Evolutionary conservation across 2,113 vertebrate genomes (phyloP), one percentile per base, ranked within the genome.

Genomic region (Amphilophus citrinellus): DNA sequence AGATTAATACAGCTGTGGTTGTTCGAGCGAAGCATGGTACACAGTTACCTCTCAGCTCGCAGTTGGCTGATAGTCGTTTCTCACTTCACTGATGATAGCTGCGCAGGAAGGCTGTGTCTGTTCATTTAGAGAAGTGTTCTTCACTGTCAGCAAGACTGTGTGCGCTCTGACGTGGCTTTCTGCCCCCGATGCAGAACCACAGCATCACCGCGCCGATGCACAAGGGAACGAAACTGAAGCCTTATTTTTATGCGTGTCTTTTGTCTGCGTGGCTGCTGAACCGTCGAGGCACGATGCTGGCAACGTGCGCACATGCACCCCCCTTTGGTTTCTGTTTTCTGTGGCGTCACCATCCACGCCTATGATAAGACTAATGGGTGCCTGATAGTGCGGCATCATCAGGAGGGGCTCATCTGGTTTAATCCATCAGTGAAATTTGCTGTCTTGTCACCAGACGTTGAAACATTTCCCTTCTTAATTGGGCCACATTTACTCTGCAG

Each of bases 301-400:
- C 22, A 4, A 42, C n/a, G 35, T 60, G 57, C 68, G 2, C 27
- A 27, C 30, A 61, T 11, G 47, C 60, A 2, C 35, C 37, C 65
- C 47, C 62, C 78, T 50, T 65, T 3, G 15, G 65, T 20, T 73
- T 88, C 63, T 75, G 81, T 59, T 84, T 93, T 89, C 88, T 7
- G 32, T 61, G 77, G 42, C 32, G 61, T 88, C 89, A 65, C 79
- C 65, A 37, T 62, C 15, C 6, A 71, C 66, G 50, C 59, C 79
- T 14, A 24, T 17, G 5, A 60, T 56, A 75, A 2, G 8, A 44
- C 22, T 44, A 57, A 82, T 35, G 35, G 11, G 2, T 65, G 14
- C 13, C 42, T 56, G 13, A 50, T 47, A 39, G 37, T 44, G 44
- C 85, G 56, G 78, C 61, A 60, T 79, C 88, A 76, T 58, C 56